Evolutionary conservation across 2,888 invertebrate species (phyloP).

Genomic region (Embidobia sp.): DNA sequence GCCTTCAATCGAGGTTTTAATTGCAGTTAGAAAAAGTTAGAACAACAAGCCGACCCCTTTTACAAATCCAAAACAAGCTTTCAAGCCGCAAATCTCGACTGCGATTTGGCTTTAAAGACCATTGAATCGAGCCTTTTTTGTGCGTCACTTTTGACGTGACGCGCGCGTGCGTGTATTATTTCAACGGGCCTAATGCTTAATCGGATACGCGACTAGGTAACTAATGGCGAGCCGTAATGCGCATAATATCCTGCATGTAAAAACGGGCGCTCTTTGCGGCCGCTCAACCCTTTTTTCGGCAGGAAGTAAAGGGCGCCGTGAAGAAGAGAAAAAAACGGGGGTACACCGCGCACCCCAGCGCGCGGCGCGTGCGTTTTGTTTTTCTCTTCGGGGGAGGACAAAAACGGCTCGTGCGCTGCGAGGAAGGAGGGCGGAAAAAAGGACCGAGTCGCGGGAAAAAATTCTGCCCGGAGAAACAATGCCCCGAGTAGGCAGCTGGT

Average conservation of each 20-base stretch:
- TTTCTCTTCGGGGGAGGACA: constrained; percentile 60
- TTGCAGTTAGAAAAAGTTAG: too few relatives aligned
- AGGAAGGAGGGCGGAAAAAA: constrained; percentile 21
- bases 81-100: too few relatives aligned
- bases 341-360: constrained; percentile 65
- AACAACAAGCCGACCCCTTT: too few relatives aligned
- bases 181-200: constrained; percentile 39
- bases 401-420: constrained; percentile 43
- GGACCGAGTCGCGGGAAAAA: constrained; percentile 74
- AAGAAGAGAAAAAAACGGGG: constrained; percentile 59
- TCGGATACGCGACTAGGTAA: constrained; percentile 54
- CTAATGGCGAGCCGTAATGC: constrained; percentile 55
- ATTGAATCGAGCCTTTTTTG: not conserved
- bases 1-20: too few relatives aligned
- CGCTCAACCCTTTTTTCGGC: constrained; percentile 57
- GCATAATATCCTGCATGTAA: constrained; percentile 51
- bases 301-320: constrained; percentile 54
- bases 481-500: constrained; percentile 76
- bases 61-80: too few relatives aligned
- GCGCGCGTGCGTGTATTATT: constrained; percentile 30
- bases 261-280: constrained; percentile 19
- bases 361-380: constrained; percentile 61
- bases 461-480: constrained; percentile 74
- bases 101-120: constrained; percentile 2
- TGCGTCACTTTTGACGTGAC: not conserved